phyloP scores from a whole-genome alignment of 2,888 invertebrate genomes.

The Hypolimnas misippus region DNA sequence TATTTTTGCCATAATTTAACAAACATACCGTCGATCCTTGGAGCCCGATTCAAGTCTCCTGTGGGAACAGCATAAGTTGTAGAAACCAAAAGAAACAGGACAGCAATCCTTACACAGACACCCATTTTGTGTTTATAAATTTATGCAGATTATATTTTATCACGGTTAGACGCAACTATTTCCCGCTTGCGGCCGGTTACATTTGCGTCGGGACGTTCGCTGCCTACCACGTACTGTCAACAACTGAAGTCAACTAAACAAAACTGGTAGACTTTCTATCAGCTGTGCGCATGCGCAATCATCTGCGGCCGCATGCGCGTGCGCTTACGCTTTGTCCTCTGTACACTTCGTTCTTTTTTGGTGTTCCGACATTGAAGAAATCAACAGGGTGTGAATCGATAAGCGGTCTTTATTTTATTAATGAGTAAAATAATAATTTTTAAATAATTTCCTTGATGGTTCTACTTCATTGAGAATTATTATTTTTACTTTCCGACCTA shows the following conservation, averaged over 20 bases:
- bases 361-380: conserved; percentile 6
- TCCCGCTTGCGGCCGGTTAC: conserved; percentile 75
- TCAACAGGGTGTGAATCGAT: not conserved
- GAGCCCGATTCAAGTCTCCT: conserved; percentile 57
- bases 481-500: no score
- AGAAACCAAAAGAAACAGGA: conserved; percentile 69
- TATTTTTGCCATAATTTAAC: not conserved
- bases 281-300: conserved; percentile 68
- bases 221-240: conserved; percentile 60
- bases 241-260: conserved; percentile 62
- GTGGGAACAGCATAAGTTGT: conserved; percentile 68
- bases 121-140: conserved; percentile 66
- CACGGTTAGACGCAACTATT: conserved; percentile 74
- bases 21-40: conserved; percentile 64
- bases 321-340: conserved; percentile 46
- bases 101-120: conserved; percentile 75
- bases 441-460: not conserved
- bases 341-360: conserved; percentile 10
- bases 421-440: no score
- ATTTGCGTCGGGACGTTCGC: conserved; percentile 74
- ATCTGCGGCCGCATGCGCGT: conserved; percentile 53
- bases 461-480: not conserved
- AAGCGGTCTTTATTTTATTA: not conserved
- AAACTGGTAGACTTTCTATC: conserved; percentile 74
- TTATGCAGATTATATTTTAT: conserved; percentile 43